These are phyloP conservation scores for Cervus canadensis DNA, from an alignment of 2,113 vertebrate genomes.

Conservation along the genomic window DNA sequence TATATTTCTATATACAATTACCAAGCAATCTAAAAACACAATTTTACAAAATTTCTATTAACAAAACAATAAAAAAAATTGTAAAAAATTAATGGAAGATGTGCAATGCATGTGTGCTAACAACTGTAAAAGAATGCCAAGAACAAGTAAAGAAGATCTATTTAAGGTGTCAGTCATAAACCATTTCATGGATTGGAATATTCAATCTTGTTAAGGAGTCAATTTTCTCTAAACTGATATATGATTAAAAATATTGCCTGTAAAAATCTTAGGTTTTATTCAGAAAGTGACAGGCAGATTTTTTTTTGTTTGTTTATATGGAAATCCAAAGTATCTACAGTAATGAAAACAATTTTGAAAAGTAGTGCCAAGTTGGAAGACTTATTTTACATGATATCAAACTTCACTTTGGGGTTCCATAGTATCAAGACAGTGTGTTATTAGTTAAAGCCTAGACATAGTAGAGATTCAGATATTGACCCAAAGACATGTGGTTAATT, in stretches of 20 bases:
- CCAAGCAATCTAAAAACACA: background rate
- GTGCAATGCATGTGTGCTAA: background rate
- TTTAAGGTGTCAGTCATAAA: background rate
- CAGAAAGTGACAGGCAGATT: background rate
- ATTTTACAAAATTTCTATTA: background rate
- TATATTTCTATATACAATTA: background rate
- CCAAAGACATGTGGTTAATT: background rate
- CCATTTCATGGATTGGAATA: background rate
- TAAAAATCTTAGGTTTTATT: background rate
- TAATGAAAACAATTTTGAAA: background rate
- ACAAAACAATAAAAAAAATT: background rate
- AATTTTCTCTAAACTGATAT: background rate
- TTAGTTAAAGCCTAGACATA: background rate
- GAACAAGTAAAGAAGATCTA: background rate
- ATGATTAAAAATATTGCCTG: background rate
- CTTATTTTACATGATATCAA: background rate
- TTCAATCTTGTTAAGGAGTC: background rate
- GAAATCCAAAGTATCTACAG: background rate
- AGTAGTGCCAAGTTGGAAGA: background rate
- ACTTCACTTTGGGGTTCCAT: background rate
- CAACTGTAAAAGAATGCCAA: background rate
- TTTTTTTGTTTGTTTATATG: background rate
- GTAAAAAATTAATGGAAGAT: background rate
- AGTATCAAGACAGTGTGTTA: background rate
- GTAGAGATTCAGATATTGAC: background rate